A percentile compares a stretch with the other conserved stretches of the same genome.
Evolutionary conservation across 1,140 invertebrate species (phyloP).

Genomic region (Atta texana): DNA sequence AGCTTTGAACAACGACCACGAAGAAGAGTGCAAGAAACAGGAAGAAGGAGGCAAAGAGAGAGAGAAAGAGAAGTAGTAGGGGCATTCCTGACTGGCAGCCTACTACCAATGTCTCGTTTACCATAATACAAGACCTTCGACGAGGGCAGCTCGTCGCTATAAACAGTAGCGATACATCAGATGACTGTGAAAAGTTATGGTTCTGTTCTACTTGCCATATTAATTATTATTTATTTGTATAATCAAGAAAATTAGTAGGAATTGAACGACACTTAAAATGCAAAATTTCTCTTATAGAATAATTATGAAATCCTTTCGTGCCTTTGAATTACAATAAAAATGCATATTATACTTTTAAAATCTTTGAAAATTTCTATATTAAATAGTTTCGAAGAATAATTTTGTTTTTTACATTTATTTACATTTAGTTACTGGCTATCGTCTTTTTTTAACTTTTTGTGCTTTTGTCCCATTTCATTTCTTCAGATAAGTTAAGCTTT

Average conservation of each 20-base stretch:
- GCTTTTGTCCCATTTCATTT: background rate
- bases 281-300: background rate
- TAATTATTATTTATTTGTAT: conserved; percentile 19
- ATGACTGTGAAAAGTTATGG: conserved; percentile 60
- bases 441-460: background rate
- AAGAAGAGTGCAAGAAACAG: conserved; percentile 22
- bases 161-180: conserved; percentile 75
- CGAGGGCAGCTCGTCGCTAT: conserved; percentile 57
- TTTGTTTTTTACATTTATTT: background rate
- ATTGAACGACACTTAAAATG: background rate
- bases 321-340: background rate
- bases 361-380: background rate
- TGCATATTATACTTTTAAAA: background rate
- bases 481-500: background rate
- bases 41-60: conserved; percentile 35
- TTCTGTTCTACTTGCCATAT: background rate
- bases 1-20: conserved; percentile 12
- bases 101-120: conserved; percentile 78
- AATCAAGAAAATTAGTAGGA: background rate
- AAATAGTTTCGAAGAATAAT: background rate
- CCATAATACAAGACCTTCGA: conserved; percentile 77
- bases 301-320: background rate
- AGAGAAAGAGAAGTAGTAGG: conserved; percentile 50
- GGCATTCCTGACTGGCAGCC: conserved; percentile 73
- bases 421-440: background rate